phyloP scores from a whole-genome alignment of 1,140 invertebrate genomes.

The Solenopsis fugax region DNA sequence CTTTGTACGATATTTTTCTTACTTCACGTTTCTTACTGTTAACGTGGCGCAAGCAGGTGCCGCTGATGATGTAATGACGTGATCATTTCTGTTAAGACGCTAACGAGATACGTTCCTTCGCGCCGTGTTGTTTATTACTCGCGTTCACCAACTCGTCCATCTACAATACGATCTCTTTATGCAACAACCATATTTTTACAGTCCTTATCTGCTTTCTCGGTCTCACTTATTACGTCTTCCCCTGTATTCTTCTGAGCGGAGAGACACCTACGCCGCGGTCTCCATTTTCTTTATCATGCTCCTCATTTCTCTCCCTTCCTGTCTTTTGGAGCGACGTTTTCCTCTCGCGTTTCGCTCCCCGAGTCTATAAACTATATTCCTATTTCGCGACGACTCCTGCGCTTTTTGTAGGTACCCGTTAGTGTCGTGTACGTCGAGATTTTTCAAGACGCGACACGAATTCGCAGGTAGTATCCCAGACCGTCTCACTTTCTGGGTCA shows the following conservation, averaged over 20 bases:
- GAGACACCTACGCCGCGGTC: neutral
- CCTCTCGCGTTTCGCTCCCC: neutral
- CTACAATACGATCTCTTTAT: constrained; percentile 17
- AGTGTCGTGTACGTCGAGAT: constrained; percentile 21
- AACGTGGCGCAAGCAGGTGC: constrained; percentile 14
- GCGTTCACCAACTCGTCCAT: neutral
- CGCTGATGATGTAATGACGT: neutral
- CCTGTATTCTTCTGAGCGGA: constrained; percentile 1
- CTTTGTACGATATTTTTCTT: constrained; percentile 50
- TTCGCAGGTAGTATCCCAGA: constrained; percentile 39
- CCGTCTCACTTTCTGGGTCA: constrained; percentile 65
- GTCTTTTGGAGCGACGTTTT: constrained; percentile 30
- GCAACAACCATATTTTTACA: constrained; percentile 32
- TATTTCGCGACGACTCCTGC: constrained; percentile 57
- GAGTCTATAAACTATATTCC: constrained; percentile 72
- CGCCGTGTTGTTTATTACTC: constrained; percentile 19
- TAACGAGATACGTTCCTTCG: neutral
- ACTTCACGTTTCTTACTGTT: constrained; percentile 1
- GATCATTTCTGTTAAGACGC: constrained; percentile 46
- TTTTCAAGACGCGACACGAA: constrained; percentile 34
- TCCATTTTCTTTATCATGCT: neutral
- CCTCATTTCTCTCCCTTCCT: neutral
- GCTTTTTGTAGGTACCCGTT: constrained; percentile 52
- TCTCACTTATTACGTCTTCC: constrained; percentile 35
- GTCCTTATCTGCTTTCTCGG: constrained; percentile 28